Evolutionary conservation across 2,113 vertebrate species (phyloP).

Genomic region (Ictidomys tridecemlineatus): DNA sequence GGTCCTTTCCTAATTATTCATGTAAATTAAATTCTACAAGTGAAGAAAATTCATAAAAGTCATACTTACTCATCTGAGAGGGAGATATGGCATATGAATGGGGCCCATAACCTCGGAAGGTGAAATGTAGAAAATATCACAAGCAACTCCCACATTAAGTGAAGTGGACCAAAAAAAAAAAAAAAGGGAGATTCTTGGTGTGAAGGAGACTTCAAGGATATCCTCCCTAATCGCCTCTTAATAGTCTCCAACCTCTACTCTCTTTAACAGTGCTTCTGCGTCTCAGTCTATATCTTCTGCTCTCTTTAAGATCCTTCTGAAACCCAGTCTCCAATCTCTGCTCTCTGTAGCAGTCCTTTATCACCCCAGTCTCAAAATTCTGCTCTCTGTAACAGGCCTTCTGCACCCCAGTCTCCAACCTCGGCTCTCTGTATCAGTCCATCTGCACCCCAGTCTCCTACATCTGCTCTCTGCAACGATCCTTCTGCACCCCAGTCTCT

Average conservation of each 20-base stretch:
- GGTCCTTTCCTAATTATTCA: constrained; percentile 88
- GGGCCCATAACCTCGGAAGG: constrained; percentile 90
- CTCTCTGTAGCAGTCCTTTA: too few relatives aligned
- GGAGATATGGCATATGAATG: constrained; percentile 89
- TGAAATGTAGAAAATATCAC: constrained; percentile 91
- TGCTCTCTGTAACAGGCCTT: too few relatives aligned
- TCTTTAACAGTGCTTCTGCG: too few relatives aligned
- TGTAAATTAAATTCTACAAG: constrained; percentile 91
- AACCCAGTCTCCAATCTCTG: too few relatives aligned
- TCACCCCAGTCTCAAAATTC: too few relatives aligned
- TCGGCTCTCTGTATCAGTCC: too few relatives aligned
- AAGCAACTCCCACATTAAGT: constrained; percentile 91
- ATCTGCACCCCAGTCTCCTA: too few relatives aligned
- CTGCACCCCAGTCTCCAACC: too few relatives aligned
- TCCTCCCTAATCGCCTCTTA: constrained; percentile 90
- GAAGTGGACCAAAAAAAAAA: constrained; percentile 89
- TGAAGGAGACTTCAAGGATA: constrained; percentile 92
- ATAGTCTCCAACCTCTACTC: constrained; percentile 86
- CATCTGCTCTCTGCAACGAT: too few relatives aligned
- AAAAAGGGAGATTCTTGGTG: constrained; percentile 87
- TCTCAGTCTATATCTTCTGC: too few relatives aligned
- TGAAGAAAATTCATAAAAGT: constrained; percentile 92
- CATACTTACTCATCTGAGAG: constrained; percentile 90
- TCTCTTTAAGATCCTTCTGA: too few relatives aligned
- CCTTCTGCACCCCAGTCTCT: too few relatives aligned